A percentile compares a stretch with the other conserved stretches of the same genome.
Evolutionary conservation across 53 echinoderm and acorn worm genomes (phyloP).

Genomic region (Patiria pectinifera): DNA sequence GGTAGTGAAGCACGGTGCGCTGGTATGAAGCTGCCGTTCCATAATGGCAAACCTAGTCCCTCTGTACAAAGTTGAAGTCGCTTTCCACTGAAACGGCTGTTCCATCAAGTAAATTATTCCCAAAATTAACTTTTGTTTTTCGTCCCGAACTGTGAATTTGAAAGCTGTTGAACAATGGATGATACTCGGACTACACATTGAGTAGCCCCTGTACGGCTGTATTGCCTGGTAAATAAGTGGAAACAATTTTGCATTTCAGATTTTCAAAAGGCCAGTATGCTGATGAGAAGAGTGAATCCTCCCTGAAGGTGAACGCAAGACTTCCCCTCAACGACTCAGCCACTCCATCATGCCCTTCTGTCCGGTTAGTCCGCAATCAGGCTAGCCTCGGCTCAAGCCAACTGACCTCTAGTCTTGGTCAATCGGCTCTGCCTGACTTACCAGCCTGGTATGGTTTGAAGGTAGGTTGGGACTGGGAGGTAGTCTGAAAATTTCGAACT

Average conservation of each 20-base stretch:
- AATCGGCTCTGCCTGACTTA: not conserved
- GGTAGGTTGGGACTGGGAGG: conserved; percentile 9
- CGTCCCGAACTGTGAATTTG: too few species aligned
- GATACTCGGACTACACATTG: too few species aligned
- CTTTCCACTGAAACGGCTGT: too few species aligned
- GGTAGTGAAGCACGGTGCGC: too few species aligned
- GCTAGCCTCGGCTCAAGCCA: not conserved
- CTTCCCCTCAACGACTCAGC: not conserved
- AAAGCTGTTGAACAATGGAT: too few species aligned
- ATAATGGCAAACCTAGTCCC: too few species aligned
- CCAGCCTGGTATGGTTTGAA: conserved; percentile 36
- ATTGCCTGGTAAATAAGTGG: not conserved
- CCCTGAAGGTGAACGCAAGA: not conserved
- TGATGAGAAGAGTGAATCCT: not conserved
- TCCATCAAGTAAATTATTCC: too few species aligned
- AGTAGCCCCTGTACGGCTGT: too few species aligned
- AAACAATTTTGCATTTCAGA: not conserved
- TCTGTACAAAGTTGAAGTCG: too few species aligned
- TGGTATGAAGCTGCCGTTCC: too few species aligned
- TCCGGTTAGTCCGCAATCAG: not conserved
- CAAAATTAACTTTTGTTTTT: too few species aligned
- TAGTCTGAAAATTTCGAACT: too few species aligned
- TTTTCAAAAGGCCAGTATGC: not conserved
- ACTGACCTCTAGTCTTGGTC: not conserved
- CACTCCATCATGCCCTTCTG: not conserved